phyloP scores from a whole-genome alignment of 2,797 vertebrate genomes.

The Bufotes viridis region DNA sequence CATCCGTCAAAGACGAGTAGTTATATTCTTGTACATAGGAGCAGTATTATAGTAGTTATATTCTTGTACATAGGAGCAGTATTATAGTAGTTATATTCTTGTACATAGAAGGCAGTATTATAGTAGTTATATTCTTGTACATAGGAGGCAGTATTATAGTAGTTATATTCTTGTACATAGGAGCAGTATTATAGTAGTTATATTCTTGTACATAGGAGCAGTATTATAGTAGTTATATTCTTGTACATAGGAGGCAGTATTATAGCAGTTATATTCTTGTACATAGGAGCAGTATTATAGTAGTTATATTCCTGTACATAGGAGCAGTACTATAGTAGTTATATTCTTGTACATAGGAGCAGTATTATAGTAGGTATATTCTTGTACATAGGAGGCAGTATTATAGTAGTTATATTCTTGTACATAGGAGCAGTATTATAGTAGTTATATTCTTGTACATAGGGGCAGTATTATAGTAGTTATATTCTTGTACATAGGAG shows the following conservation, averaged over 20 bases:
- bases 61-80: background rate
- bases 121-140: background rate
- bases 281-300: background rate
- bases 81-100: background rate
- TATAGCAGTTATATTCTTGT: background rate
- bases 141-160: background rate
- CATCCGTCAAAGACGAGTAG: too few relatives aligned
- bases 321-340: too few relatives aligned
- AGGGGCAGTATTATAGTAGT: too few relatives aligned
- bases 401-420: too few relatives aligned
- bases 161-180: background rate
- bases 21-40: background rate
- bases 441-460: too few relatives aligned
- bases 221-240: conserved; percentile 8
- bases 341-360: too few relatives aligned
- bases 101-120: background rate
- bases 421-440: too few relatives aligned
- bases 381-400: too few relatives aligned
- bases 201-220: background rate
- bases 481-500: too few relatives aligned
- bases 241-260: background rate
- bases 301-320: too few relatives aligned
- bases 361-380: too few relatives aligned
- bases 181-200: background rate
- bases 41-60: conserved; percentile 2